A percentile compares a stretch with the other conserved stretches of the same genome.
These are phyloP conservation scores for Yponomeuta plumbellus DNA, from an alignment of 2,888 invertebrate species.

Conservation along the genomic window DNA sequence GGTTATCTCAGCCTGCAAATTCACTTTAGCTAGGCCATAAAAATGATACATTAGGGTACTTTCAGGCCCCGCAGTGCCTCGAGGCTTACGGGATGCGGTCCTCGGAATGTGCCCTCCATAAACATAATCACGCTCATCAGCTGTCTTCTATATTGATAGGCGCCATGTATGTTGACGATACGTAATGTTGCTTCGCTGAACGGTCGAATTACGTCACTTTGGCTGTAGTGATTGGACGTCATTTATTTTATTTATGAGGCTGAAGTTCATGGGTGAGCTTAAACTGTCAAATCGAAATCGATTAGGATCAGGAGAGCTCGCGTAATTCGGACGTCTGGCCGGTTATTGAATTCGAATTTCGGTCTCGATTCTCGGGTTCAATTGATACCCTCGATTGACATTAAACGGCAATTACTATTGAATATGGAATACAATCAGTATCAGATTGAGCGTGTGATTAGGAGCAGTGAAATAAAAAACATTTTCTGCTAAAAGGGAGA, in stretches of 20 bases:
- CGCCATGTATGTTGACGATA: constrained; percentile 24
- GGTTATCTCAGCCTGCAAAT: constrained; percentile 67
- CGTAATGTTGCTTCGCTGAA: background rate
- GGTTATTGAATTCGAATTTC: background rate
- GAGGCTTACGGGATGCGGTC: constrained; percentile 41
- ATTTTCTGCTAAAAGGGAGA: background rate
- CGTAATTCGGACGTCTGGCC: background rate
- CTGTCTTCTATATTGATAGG: constrained; percentile 49
- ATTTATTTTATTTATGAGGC: background rate
- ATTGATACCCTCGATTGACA: background rate
- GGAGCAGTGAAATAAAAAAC: background rate
- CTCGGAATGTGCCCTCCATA: constrained; percentile 50
- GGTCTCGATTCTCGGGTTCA: constrained; percentile 1
- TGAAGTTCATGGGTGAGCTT: background rate
- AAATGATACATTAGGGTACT: constrained; percentile 66
- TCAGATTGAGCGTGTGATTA: background rate
- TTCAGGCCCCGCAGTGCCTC: constrained; percentile 47
- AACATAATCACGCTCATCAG: constrained; percentile 68
- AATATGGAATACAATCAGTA: background rate
- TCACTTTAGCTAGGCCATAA: constrained; percentile 69
- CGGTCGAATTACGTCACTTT: background rate
- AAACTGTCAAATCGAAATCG: background rate
- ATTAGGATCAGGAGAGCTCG: background rate
- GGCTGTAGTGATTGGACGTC: background rate
- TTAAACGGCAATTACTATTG: background rate